Evolutionary conservation across 1,140 invertebrate species (phyloP).

Genomic region (Babylonia areolata): DNA sequence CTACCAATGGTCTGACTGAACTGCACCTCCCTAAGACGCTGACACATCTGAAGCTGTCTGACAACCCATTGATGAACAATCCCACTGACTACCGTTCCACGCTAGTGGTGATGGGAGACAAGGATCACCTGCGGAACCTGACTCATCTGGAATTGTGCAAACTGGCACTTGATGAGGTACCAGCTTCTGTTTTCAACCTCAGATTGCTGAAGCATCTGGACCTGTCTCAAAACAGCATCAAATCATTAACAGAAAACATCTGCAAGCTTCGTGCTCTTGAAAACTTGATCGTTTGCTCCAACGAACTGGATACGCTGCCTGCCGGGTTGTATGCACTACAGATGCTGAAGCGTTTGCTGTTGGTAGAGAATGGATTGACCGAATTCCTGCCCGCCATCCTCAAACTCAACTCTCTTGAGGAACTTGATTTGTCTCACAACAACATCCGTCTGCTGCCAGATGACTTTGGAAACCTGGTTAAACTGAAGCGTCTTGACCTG

Average conservation of each 20-base stretch:
- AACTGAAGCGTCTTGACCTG: conserved; percentile 63
- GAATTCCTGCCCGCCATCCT: conserved; percentile 58
- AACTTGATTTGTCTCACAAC: conserved; percentile 68
- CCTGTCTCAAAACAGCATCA: conserved; percentile 66
- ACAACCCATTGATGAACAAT: conserved; percentile 68
- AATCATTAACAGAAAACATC: conserved; percentile 59
- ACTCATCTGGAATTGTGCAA: conserved; percentile 64
- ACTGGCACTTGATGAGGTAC: conserved; percentile 68
- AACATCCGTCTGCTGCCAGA: conserved; percentile 63
- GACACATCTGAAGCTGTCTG: conserved; percentile 63
- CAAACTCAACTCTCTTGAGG: conserved; percentile 59
- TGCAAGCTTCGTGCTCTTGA: conserved; percentile 65
- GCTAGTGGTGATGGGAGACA: conserved; percentile 68
- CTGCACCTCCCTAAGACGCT: conserved; percentile 68
- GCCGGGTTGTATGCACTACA: conserved; percentile 58
- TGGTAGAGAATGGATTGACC: conserved; percentile 60
- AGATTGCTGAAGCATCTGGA: conserved; percentile 63
- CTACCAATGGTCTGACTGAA: conserved; percentile 68
- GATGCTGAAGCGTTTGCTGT: conserved; percentile 55
- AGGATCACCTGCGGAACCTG: conserved; percentile 66
- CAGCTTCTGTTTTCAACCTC: conserved; percentile 67
- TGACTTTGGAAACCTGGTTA: conserved; percentile 67
- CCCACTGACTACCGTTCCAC: conserved; percentile 61
- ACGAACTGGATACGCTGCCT: conserved; percentile 63
- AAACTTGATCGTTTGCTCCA: conserved; percentile 59